Evolutionary conservation across 2,888 invertebrate species (phyloP).

Genomic region (Polymixis flavicincta): DNA sequence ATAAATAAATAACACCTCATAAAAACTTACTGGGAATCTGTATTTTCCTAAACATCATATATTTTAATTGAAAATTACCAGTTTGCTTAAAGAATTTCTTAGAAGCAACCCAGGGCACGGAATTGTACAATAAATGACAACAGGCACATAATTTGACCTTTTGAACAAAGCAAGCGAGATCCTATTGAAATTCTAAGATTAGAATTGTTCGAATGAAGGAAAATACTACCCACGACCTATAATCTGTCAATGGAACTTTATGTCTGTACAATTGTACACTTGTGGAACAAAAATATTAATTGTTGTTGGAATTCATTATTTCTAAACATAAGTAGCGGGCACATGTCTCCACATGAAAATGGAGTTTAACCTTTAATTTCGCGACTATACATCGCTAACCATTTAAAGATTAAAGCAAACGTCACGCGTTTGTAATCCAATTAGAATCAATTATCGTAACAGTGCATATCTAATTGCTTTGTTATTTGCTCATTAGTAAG

Average conservation of each 20-base stretch:
- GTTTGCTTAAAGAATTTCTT: neutral
- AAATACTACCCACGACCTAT: neutral
- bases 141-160: constrained; percentile 1
- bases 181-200: constrained; percentile 12
- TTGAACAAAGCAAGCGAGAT: constrained; percentile 12
- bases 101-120: neutral
- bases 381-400: neutral
- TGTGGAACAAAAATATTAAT: neutral
- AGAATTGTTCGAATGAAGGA: constrained; percentile 7
- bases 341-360: neutral
- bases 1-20: neutral
- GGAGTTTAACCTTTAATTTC: neutral
- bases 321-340: neutral
- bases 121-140: constrained; percentile 5
- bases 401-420: neutral
- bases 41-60: neutral
- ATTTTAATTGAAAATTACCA: neutral
- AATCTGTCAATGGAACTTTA: neutral
- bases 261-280: neutral
- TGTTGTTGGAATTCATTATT: neutral
- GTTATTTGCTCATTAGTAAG: neutral
- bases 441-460: constrained; percentile 16
- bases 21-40: no score
- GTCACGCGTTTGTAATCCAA: neutral
- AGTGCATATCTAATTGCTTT: constrained; percentile 5